A percentile compares a stretch with the other conserved stretches of the same genome.
phyloP scores from a whole-genome alignment of 2,113 vertebrate genomes.

The Dipodomys ordii region DNA sequence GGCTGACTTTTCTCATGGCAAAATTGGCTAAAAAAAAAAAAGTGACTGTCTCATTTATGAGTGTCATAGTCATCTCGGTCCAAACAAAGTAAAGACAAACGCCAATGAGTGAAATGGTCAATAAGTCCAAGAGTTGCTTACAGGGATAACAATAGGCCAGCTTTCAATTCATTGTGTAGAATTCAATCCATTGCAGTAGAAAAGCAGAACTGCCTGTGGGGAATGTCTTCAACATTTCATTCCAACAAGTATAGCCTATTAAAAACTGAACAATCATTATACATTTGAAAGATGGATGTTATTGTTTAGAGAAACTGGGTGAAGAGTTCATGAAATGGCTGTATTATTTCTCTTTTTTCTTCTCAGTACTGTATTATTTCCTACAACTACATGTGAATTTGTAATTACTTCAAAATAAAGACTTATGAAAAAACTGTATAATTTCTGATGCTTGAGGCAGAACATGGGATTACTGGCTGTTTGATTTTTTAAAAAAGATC shows the following conservation, averaged over 20 bases:
- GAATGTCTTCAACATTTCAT: slow-evolving; percentile 44
- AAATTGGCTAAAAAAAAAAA: not conserved
- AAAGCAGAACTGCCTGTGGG: slow-evolving; percentile 28
- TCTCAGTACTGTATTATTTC: not conserved
- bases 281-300: slow-evolving; percentile 5
- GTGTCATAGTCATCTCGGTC: not conserved
- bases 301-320: slow-evolving; percentile 16
- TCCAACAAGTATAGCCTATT: slow-evolving; percentile 4
- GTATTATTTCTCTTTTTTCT: not conserved
- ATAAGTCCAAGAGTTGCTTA: not conserved
- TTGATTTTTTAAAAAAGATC: slow-evolving; percentile 13
- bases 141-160: not conserved
- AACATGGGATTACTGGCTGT: not conserved
- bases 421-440: not conserved
- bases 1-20: not conserved
- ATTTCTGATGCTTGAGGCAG: slow-evolving; percentile 15
- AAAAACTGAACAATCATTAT: slow-evolving; percentile 20
- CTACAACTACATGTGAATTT: not conserved
- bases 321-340: not conserved
- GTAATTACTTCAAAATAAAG: slow-evolving; percentile 39
- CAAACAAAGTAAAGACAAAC: slow-evolving; percentile 29
- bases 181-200: not conserved
- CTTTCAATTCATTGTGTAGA: slow-evolving; percentile 41
- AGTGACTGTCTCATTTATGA: not conserved
- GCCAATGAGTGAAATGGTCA: not conserved